phyloP scores from a whole-genome alignment of 2,113 vertebrate genomes.

The Piprites chloris region DNA sequence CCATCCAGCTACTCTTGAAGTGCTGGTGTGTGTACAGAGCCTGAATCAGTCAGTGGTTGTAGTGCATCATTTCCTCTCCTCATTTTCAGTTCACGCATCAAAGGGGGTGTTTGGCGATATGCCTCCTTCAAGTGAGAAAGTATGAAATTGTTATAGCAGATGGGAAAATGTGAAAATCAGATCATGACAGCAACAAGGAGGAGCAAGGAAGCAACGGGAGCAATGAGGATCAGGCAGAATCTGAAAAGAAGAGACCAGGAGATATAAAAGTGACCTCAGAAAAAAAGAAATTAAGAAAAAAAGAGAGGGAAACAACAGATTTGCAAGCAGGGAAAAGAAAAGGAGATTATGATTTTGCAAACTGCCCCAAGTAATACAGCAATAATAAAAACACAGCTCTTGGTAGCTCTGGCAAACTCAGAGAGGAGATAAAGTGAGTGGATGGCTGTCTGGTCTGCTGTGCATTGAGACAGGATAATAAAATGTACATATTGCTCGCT shows the following conservation, averaged over 20 bases:
- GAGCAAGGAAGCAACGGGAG: background rate
- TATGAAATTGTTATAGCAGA: conserved; percentile 42
- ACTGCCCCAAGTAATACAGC: background rate
- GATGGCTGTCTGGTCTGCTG: background rate
- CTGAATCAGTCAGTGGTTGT: background rate
- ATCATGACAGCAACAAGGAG: background rate
- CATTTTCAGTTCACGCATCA: background rate
- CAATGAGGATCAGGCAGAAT: background rate
- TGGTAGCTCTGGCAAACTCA: background rate
- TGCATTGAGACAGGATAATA: background rate
- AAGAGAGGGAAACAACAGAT: background rate
- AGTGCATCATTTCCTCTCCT: background rate
- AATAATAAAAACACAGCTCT: background rate
- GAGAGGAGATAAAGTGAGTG: background rate
- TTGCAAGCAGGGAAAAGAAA: background rate
- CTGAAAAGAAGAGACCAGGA: background rate
- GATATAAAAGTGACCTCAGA: background rate
- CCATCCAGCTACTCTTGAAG: background rate
- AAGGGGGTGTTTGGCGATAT: background rate
- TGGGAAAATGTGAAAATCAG: conserved; percentile 31
- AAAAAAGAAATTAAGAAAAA: background rate
- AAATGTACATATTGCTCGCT: background rate
- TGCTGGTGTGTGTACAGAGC: background rate
- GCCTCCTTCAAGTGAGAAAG: conserved; percentile 30
- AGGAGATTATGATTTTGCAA: background rate